Percentiles rank a stretch among this genome's conserved stretches.
phyloP scores from a whole-genome alignment of 2,888 invertebrate species.

The Chirona hameri region DNA sequence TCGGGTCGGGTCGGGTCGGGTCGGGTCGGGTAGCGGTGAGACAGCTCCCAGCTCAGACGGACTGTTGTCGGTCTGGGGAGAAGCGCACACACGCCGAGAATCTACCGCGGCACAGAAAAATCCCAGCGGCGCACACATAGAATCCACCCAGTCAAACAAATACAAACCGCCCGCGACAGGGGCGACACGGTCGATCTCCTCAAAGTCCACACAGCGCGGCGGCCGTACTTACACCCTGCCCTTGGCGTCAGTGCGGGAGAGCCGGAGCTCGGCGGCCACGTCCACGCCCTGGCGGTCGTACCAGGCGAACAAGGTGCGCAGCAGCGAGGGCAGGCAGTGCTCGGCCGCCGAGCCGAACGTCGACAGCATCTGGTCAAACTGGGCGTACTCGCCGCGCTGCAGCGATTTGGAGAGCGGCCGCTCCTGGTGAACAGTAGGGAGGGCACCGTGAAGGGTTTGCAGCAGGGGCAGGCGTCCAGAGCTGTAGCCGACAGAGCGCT shows the following conservation, averaged over 20 bases:
- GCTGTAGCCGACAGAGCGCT: no score
- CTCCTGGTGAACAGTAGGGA: constrained; percentile 57
- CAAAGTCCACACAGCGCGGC: constrained; percentile 26
- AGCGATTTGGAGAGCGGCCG: constrained; percentile 91
- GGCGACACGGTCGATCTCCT: no score
- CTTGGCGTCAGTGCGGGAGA: constrained; percentile 26
- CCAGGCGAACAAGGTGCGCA: constrained; percentile 91
- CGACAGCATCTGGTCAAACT: constrained; percentile 87
- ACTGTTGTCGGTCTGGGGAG: no score
- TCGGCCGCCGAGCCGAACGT: constrained; percentile 94
- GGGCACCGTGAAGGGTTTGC: neutral
- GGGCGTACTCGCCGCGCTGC: constrained; percentile 91
- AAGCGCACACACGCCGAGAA: no score
- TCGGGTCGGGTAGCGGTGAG: no score
- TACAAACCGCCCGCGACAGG: no score
- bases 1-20: no score
- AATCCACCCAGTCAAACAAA: no score
- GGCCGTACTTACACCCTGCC: constrained; percentile 32
- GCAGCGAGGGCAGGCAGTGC: constrained; percentile 91
- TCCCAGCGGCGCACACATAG: no score
- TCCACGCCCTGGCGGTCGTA: constrained; percentile 67
- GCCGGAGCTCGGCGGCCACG: constrained; percentile 36
- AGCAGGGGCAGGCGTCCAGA: no score
- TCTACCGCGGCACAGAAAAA: no score
- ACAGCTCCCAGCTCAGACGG: no score